These are phyloP conservation scores for Meriones psammophilus DNA, from an alignment of 2,797 vertebrate genomes.

Conservation along the genomic window DNA sequence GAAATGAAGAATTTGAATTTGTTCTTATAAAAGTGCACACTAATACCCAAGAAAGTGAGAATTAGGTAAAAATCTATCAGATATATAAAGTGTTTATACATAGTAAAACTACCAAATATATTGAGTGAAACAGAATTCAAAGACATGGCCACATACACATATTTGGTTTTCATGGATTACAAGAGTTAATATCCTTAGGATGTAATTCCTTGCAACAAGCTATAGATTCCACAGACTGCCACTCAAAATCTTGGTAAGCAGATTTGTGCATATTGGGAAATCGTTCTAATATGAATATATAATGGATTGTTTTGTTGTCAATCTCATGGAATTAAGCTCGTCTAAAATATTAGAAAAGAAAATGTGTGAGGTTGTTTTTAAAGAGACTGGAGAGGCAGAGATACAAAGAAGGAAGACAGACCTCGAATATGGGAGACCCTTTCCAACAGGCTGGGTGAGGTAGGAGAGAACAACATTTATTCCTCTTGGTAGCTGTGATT, in stretches of 20 bases:
- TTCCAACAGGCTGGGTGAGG: rapidly evolving
- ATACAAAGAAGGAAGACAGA: background rate
- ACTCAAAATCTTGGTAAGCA: background rate
- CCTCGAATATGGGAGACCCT: background rate
- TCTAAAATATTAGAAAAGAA: background rate
- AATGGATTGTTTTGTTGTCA: background rate
- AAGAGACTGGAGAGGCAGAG: no score
- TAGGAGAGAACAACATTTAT: background rate
- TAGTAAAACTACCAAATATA: background rate
- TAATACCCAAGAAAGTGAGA: background rate
- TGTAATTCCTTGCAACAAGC: background rate
- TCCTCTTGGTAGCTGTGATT: background rate
- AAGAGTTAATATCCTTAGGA: background rate
- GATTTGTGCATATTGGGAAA: background rate
- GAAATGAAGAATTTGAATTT: background rate
- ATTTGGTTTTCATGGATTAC: background rate
- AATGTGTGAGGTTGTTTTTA: background rate
- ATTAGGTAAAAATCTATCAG: background rate
- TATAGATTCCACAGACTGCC: background rate
- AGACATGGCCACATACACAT: background rate
- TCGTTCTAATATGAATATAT: background rate
- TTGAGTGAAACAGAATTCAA: background rate
- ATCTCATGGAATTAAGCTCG: background rate
- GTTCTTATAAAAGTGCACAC: background rate
- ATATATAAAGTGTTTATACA: background rate